Evolutionary conservation across 2,888 invertebrate genomes (phyloP), one percentile per base, ranked within the genome.

Genomic region (Ennomos erosarius): DNA sequence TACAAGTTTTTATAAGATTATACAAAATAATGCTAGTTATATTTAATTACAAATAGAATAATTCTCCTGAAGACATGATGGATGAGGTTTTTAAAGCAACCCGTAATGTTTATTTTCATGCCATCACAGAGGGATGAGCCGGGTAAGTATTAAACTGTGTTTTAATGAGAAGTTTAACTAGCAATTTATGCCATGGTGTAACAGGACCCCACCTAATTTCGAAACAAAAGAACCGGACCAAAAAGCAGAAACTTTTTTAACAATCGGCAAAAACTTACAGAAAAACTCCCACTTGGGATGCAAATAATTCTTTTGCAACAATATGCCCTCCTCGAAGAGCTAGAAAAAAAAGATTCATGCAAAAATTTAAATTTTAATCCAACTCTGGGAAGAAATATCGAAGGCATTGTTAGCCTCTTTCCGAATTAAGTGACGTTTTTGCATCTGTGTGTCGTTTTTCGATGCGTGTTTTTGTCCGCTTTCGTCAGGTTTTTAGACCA

Each of bases 371-470:
- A 90, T 89, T 70, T 66, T 62, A 44, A 57, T 58, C 72, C 70
- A 68, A 74, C 72, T 67, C 74, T 69, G 76, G 76, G 79, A 88
- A 88, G 88, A 88, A 81, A 81, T 88, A 88, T 88, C 75, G 83
- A 72, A 70, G 73, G 74, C 78, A 82, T 89, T 88, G 87, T 90
- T 88, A 90, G 85, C 79, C 80, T 80, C 83, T 81, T 83, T 80
- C 78, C 72, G 81, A 81, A 82, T 59, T 82, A 88, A 90, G 79
- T 85, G 87, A 85, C 85, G 74, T 81, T 71, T 75, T 74, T 75
- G 70, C 72, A 71, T 70, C 67, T 65, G 65, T 70, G 60, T 51
- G 55, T 57, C 52, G 63, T 73, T 78, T 82, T 51, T 65, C 61
- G 63, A 37, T 64, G 53, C 48, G 42, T 59, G 79, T 87, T 89